These are phyloP conservation scores for Mizuhopecten yessoensis DNA, from an alignment of 1,140 invertebrate species.

Conservation along the genomic window DNA sequence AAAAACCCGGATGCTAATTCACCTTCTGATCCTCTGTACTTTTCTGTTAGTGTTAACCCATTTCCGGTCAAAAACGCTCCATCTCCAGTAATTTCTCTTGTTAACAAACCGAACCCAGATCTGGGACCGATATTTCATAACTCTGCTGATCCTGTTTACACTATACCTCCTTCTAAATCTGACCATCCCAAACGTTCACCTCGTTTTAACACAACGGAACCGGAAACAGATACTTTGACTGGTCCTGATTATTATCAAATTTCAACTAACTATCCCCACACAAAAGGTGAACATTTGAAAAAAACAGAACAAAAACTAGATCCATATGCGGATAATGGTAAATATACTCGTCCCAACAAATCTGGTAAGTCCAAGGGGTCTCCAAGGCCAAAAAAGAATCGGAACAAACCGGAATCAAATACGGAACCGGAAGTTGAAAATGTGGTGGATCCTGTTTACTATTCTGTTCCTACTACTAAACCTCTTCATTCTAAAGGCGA, in stretches of 20 bases:
- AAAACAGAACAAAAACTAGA: neutral
- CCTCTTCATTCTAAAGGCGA: neutral
- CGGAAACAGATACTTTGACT: neutral
- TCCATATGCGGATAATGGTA: neutral
- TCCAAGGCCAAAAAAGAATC: neutral
- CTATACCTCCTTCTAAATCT: neutral
- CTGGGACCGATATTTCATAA: neutral
- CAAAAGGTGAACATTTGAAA: neutral
- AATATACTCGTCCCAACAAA: neutral
- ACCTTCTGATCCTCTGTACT: neutral
- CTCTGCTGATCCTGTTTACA: neutral
- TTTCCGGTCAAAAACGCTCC: neutral
- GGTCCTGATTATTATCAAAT: neutral
- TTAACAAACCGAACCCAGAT: neutral
- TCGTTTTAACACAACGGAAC: neutral
- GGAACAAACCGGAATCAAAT: neutral
- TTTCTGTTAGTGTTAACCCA: conserved; percentile 26
- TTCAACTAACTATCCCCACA: neutral
- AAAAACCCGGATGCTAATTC: neutral
- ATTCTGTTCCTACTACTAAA: conserved; percentile 34
- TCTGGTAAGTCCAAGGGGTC: neutral
- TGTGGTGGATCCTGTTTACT: conserved; percentile 37
- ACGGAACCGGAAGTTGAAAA: neutral
- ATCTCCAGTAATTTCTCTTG: neutral
- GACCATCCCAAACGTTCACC: neutral